Base-by-base conservation (phyloP, 2,888 invertebrate species). In the Cabera pusaria region DNA sequence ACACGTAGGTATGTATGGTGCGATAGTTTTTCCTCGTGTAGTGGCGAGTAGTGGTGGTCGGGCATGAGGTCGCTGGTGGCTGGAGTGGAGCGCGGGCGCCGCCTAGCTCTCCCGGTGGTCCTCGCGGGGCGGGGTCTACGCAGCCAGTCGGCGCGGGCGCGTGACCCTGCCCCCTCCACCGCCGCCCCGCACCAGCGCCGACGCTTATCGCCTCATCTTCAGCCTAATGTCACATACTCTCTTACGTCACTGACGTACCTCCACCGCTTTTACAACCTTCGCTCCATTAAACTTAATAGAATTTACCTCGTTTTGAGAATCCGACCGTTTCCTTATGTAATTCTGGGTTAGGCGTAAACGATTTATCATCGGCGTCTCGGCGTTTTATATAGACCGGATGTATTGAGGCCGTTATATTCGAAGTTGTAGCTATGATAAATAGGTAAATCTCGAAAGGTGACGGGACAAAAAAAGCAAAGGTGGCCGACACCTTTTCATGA, bases 81-180 rank as follows among this genome's bases (percentile, higher is more conserved):
- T 38, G 46, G 19, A 6, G 6, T 37, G 41, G 47, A 58, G 55
- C 52, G 55, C 52, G 61, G 59, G 64, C 59, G 78, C 86, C 85
- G 86, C 86, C 86, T 84, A 75, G 84, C 89, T 80, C 77, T 83
- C 84, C 87, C 88, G 90, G 89, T 90, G 90, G 90, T 90, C 90
- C 77, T 61, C 76, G 76, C 82, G 83, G 86, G 85, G 87, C 79
- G 83, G 86, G 77, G 85, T 83, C 85, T 72, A 57, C 63, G 76
- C 79, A 82, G 83, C 86, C 84, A 84, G 74, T 81, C 83, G 75
- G 73, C 35, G 28, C 64, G 72, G 72, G 72, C 67, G 70, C 69
- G 70, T 74, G 62, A 75, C 56, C 58, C 67, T 60, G 68, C 56
- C 65, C 19, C 12, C 19, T 21, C 21, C 24, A 33, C 10, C 34